Percentiles rank a stretch among this genome's conserved stretches.
These are phyloP conservation scores for Ascidia mentula DNA, from an alignment of 23 tunicate genomes.

Conservation along the genomic window DNA sequence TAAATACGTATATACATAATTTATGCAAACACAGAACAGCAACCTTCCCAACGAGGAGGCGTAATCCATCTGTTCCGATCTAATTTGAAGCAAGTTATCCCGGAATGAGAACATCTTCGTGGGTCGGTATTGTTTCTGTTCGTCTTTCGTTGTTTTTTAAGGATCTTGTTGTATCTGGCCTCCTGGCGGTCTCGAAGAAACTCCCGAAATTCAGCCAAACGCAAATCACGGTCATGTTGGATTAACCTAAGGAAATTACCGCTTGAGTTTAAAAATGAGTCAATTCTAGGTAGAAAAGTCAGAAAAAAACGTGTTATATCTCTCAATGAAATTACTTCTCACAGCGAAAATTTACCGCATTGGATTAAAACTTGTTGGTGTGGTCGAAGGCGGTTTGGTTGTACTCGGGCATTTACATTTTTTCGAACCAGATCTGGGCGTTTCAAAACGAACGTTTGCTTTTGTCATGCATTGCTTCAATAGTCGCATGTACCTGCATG, in stretches of 20 bases:
- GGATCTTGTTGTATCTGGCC: background rate
- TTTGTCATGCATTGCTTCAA: conserved; percentile 12
- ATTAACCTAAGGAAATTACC: background rate
- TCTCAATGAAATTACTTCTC: too few species aligned
- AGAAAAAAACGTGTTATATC: too few species aligned
- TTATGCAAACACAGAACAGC: background rate
- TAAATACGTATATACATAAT: too few species aligned
- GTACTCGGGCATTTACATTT: background rate
- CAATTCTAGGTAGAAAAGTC: too few species aligned
- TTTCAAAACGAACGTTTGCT: background rate
- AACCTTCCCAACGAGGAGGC: conserved; percentile 77
- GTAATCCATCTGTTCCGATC: conserved; percentile 37
- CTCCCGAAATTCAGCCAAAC: conserved; percentile 1
- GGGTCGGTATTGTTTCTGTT: background rate
- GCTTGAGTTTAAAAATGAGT: too few species aligned
- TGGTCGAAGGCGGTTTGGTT: background rate
- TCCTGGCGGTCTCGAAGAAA: background rate
- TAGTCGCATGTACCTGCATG: background rate
- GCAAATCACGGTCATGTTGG: background rate
- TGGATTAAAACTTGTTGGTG: too few species aligned
- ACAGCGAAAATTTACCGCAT: too few species aligned
- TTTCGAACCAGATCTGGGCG: background rate
- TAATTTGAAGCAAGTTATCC: conserved; percentile 68
- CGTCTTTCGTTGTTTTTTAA: background rate
- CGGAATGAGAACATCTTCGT: conserved; percentile 5